Evolutionary conservation across 2,797 vertebrate genomes (phyloP).

Genomic region (Micrastur ruficollis): DNA sequence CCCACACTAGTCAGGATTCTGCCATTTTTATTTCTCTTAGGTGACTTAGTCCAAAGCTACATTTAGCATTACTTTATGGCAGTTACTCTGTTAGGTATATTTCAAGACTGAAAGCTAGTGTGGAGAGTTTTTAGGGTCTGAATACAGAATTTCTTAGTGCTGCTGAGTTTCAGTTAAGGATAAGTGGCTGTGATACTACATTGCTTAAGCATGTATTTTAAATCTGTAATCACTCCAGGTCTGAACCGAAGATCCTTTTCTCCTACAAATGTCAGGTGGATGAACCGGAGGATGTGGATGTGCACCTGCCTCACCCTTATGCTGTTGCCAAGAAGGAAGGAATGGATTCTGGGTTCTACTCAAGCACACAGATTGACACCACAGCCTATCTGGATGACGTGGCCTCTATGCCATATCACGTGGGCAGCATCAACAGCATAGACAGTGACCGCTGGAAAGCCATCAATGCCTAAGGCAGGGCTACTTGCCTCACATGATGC

Average conservation of each 20-base stretch:
- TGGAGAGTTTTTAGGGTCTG: not conserved
- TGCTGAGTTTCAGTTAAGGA: not conserved
- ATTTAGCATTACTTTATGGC: not conserved
- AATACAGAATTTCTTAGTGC: not conserved
- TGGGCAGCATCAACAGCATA: constrained; percentile 88
- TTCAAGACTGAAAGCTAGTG: not conserved
- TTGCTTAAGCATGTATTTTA: not conserved
- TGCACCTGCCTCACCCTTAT: constrained; percentile 91
- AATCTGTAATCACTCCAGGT: constrained; percentile 72
- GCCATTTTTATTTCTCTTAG: not conserved
- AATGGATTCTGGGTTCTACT: constrained; percentile 84
- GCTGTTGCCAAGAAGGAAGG: constrained; percentile 85
- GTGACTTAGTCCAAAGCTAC: not conserved
- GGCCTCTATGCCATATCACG: constrained; percentile 87
- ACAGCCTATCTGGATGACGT: constrained; percentile 90
- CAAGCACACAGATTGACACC: constrained; percentile 93
- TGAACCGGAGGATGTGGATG: constrained; percentile 90
- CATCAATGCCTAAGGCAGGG: constrained; percentile 79
- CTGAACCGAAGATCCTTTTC: constrained; percentile 98
- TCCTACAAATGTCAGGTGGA: constrained; percentile 99
- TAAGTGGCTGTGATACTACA: not conserved
- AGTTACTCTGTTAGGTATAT: not conserved
- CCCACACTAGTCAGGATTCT: not conserved
- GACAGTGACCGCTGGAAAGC: constrained; percentile 95
- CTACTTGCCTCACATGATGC: not conserved